Base-by-base conservation (phyloP, 2,797 vertebrate genomes). In the Hipposideros larvatus region DNA sequence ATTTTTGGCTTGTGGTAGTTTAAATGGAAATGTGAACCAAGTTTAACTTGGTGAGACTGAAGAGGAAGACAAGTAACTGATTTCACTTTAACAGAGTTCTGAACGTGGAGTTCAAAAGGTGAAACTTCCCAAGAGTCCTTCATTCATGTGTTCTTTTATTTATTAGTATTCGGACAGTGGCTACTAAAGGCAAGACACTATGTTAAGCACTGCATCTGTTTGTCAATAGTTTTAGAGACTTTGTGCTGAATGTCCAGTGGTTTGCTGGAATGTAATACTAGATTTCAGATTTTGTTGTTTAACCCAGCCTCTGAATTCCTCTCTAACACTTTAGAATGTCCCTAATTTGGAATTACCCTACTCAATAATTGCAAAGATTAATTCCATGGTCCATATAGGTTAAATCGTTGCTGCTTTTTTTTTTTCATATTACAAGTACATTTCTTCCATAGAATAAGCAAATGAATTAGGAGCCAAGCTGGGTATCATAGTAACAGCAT, bases 281-380 rank as follows among this genome's bases (percentile, higher is more conserved):
- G 41, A 63, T 18, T 31, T 31, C 9, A 37, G 31, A 57, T 94
- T 79, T 87, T 90, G 34, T n/a, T 82, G 37, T 51, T 61, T 57
- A 43, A 91, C 46, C 5, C 28, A 71, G 5, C 6, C 16, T 92
- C 53, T 41, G 19, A 74, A 43, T 68, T 68, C 73, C 37, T 70
- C 31, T 24, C 34, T 63, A 59, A 31, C 10, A 59, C 46, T 78
- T 91, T 43, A 94, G 24, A 84, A 83, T 89, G 92, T 85, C 43
- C 74, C 37, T 73, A 80, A 84, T 21, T 63, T 66, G 18, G 4
- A 63, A 48, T 34, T 80, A 55, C 6, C 63, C 18, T 71, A n/a
- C 63, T 84, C 46, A 93, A 31, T 46, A 48, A 57, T 89, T 85
- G 92, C n/a, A 78, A 89, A 96, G 34, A 65, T 66, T 70, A 74